A percentile compares a stretch with the other conserved stretches of the same genome.
phyloP scores from a whole-genome alignment of 2,888 invertebrate genomes.

The Callosobruchus maculatus region DNA sequence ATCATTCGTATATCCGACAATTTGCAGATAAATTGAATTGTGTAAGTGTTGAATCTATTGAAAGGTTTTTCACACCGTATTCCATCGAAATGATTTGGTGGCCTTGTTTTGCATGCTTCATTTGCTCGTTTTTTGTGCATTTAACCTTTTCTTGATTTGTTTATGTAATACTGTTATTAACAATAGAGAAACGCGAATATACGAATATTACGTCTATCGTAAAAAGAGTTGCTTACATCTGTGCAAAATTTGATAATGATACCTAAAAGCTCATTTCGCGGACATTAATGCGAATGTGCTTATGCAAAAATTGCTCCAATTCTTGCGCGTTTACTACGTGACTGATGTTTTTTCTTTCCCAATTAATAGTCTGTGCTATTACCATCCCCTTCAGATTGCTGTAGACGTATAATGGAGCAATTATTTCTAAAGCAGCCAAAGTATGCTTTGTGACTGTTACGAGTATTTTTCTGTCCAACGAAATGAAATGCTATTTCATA shows the following conservation, averaged over 20 bases:
- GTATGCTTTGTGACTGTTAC: too few relatives aligned
- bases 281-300: not conserved
- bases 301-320: not conserved
- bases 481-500: too few relatives aligned
- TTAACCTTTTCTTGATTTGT: not conserved
- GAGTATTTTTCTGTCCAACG: too few relatives aligned
- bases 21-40: not conserved
- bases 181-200: not conserved
- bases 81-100: not conserved
- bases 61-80: not conserved
- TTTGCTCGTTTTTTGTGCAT: not conserved
- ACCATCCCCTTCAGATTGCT: not conserved
- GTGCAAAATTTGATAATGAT: not conserved
- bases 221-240: not conserved
- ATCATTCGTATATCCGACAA: not conserved
- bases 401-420: not conserved
- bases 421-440: not conserved
- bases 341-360: not conserved
- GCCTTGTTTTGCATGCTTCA: not conserved
- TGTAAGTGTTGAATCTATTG: not conserved
- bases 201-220: not conserved
- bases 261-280: not conserved
- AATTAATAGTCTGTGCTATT: not conserved
- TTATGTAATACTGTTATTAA: not conserved
- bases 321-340: not conserved